Evolutionary conservation across 1,140 invertebrate genomes (phyloP).

Genomic region (Drosophila simulans): DNA sequence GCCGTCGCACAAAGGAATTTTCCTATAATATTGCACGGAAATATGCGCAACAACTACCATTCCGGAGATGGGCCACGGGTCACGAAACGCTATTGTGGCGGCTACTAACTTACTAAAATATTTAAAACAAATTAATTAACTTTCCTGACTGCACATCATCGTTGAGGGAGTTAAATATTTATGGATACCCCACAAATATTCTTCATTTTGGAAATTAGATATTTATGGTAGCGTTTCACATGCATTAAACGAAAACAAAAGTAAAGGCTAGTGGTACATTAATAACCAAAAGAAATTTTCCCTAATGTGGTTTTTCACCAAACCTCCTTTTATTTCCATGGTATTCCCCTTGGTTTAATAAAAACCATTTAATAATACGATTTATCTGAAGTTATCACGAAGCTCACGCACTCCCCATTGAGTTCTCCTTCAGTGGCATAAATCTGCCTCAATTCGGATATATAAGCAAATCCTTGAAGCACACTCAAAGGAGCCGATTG

Average conservation of each 20-base stretch:
- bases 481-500: constrained; percentile 10
- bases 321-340: neutral
- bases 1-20: constrained; percentile 57
- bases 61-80: too few relatives aligned
- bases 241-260: too few relatives aligned
- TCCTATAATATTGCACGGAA: constrained; percentile 37
- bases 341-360: neutral
- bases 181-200: too few relatives aligned
- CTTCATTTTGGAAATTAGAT: too few relatives aligned
- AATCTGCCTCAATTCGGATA: constrained; percentile 9
- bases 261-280: too few relatives aligned
- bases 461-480: constrained; percentile 1
- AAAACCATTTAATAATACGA: neutral
- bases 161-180: too few relatives aligned
- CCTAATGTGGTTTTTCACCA: too few relatives aligned
- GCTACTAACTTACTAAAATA: neutral
- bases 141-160: neutral
- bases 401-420: neutral
- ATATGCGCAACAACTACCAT: constrained; percentile 13
- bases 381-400: constrained; percentile 4
- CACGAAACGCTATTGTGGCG: neutral
- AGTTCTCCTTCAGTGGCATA: neutral
- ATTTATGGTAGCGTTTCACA: too few relatives aligned
- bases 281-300: too few relatives aligned
- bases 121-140: neutral